Evolutionary conservation across 2,888 invertebrate species (phyloP), one percentile per base, ranked within the genome.

Genomic region (Hemicrepidius hirtus): DNA sequence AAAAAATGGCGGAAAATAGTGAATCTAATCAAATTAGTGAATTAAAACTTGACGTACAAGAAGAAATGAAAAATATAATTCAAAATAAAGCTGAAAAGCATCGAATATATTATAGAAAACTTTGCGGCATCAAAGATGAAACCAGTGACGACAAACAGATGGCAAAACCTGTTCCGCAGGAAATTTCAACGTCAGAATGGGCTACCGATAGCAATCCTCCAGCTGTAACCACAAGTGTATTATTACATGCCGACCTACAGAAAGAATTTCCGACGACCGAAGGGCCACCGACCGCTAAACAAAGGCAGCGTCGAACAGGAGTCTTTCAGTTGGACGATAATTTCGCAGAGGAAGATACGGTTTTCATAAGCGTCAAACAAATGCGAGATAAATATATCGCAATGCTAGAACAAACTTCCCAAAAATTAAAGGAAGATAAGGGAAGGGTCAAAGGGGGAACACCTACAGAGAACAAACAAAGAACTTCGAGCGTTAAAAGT

Each of bases 291-390:
- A 63, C 57, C 41, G 44, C 57, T 40, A 60, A 64, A 41, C 75
- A 73, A 68, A 77, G 85, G 71, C 83, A 83, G 73, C 80, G 86
- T 41, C 82, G 83, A 46, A 84, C 82, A 62, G 85, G 85, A 68
- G 85, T 85, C 16, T 84, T 80, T 76, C 80, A 83, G 75, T 75
- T 83, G 72, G 74, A 67, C 63, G 68, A 70, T 9, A 53, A 71
- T 41, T 68, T 73, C 44, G 46, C 72, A n/a, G 76, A 74, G n/a
- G 76, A 79, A 53, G 71, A 76, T 28, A 72, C 70, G 2, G 73
- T 75, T 44, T 84, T 84, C 72, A 80, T 84, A 71, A 85, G 84
- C 76, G 85, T 86, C 6, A 85, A 82, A 73, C 76, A 80, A 71
- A 75, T 85, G 76, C 79, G 83, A 1, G 82, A 84, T 40, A 81